Evolutionary conservation across 2,113 vertebrate species (phyloP), one percentile per base, ranked within the genome.

Genomic region (Barbus barbus): DNA sequence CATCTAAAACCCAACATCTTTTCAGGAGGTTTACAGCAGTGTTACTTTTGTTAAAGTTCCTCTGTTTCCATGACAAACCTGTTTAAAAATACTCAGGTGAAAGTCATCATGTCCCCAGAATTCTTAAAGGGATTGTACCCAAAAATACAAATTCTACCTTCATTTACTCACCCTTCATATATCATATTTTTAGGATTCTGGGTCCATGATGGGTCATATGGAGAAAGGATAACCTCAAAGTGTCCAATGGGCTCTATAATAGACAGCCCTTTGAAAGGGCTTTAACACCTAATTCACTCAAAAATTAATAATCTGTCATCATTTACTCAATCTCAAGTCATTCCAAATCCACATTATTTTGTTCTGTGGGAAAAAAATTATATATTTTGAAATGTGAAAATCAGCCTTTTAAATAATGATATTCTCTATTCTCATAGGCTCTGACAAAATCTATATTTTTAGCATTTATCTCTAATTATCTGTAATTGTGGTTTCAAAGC

Each of bases 211-310:
- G 28, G 33, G 46, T 24, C 83, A 58, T 16, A 69, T 58, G 31
- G 79, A 81, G 61, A 26, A 48, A 46, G 44, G 31, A n/a, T 44
- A 60, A 20, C 79, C n/a, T n/a, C n/a, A n/a, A n/a, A n/a, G 33
- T 48, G 22, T 87, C 24, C 56, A 84, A 79, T 83, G 16, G 84
- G 56, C 44, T 46, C 24, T 82, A 16, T 72, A 71, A 20, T 46
- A 28, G 61, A 18, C 14, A n/a, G n/a, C n/a, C n/a, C n/a, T n/a
- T n/a, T n/a, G n/a, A n/a, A n/a, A n/a, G n/a, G n/a, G n/a, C n/a
- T n/a, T n/a, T n/a, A n/a, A n/a, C n/a, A 5, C 4, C 48, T 51
- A 51, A 51, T 51, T 38, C 65, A 22, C 67, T 71, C 4, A 71
- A 41, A 69, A 71, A n/a, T n/a, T n/a, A n/a, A n/a, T n/a, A n/a